phyloP scores from a whole-genome alignment of 1,140 invertebrate genomes.

The Pogonognathellus flavescens region DNA sequence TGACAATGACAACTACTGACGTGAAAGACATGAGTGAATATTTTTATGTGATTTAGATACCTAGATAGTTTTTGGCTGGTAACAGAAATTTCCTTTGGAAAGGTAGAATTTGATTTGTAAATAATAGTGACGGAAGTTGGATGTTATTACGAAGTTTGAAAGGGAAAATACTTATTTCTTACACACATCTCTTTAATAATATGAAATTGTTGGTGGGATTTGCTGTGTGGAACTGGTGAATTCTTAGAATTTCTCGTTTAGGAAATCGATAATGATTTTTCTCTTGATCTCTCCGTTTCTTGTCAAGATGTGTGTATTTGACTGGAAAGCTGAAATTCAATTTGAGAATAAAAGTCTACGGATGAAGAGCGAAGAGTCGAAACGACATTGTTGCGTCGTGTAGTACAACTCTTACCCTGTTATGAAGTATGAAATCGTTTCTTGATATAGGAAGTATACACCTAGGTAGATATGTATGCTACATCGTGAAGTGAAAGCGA shows the following conservation, averaged over 20 bases:
- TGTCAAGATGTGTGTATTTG: constrained; percentile 22
- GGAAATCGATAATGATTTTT: constrained; percentile 28
- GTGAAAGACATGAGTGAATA: too few relatives aligned
- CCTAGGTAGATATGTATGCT: too few relatives aligned
- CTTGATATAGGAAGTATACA: too few relatives aligned
- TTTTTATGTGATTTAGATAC: too few relatives aligned
- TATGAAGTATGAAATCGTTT: not conserved
- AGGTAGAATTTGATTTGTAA: too few relatives aligned
- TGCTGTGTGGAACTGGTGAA: not conserved
- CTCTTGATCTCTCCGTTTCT: constrained; percentile 23
- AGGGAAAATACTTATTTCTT: too few relatives aligned
- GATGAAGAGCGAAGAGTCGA: not conserved
- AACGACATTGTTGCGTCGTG: not conserved
- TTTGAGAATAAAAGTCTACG: not conserved
- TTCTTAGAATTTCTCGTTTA: constrained; percentile 11
- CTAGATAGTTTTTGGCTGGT: too few relatives aligned
- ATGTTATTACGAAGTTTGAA: too few relatives aligned
- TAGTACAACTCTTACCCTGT: not conserved
- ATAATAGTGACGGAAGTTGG: too few relatives aligned
- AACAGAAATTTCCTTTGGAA: too few relatives aligned
- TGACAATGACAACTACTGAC: too few relatives aligned
- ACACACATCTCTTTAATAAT: not conserved
- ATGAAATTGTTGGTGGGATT: not conserved
- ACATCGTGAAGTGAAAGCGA: not conserved
- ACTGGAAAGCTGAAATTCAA: constrained; percentile 17